Base-by-base conservation (phyloP, 2,888 invertebrate genomes). In the Dysmachus trigonus region DNA sequence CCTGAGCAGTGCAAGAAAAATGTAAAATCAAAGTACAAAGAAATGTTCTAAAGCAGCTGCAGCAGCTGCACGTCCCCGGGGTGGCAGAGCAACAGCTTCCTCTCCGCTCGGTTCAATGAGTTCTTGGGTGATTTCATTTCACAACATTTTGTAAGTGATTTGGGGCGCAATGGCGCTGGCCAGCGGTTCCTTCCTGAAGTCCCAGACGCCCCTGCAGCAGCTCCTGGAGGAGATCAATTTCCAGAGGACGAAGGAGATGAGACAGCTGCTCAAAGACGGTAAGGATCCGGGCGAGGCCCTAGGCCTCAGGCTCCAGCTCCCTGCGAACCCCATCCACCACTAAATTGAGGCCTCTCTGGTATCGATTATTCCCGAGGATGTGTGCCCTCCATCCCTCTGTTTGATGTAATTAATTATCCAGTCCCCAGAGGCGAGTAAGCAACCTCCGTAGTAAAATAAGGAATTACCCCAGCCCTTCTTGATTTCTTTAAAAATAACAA, bases 201-300 rank as follows among this genome's bases (percentile, higher is more conserved):
- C 91, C 33, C 92, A 91, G 87, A 96, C 96, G 38, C 95, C 96
- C 91, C 92, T 98, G 89, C 97, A 97, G 90, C 97, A 97, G 90
- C 93, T 98, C 86, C 93, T 98, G 87, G 97, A 97, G 91, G 98
- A 98, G 92, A 98, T 98, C 88, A 97, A 97, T 92, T 98, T 97
- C 90, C 97, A 98, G 92, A 94, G 97, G 88, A 97, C 97, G 84
- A 97, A 98, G 92, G 97, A 97, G 92, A 96, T 97, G 95, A 93
- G 97, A 77, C 97, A 97, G 92, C 93, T 97, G 89, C 93, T 97
- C 90, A 97, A 97, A 93, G 97, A 97, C 93, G 97, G 97, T 97
- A 91, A 90, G 91, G 13, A 47, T 47, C 15, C n/a, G 47, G 47
- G 6, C n/a, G 47, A 47, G 47, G 47, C n/a, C 89, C n/a, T n/a